Evolutionary conservation across 2,113 vertebrate genomes (phyloP), one percentile per base, ranked within the genome.

Genomic region (Labeo rohita): DNA sequence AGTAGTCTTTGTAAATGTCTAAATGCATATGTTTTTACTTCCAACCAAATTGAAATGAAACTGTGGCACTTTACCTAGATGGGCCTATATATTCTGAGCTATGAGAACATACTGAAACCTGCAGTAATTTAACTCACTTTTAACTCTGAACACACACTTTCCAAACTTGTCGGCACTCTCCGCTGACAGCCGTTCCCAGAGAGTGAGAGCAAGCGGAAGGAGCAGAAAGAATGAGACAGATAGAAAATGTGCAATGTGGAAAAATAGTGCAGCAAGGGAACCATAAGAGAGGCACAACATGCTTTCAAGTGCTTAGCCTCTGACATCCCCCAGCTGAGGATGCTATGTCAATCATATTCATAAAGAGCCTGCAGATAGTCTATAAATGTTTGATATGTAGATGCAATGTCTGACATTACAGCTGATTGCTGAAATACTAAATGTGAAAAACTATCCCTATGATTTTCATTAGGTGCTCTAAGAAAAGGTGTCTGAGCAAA

Each of bases 391-490:
- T 91, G 11, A 88, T 84, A 61, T 70, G 47, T 70, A 86, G 21
- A 77, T 61, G 85, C 59, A 83, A 70, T 59, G 23, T 63, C 73
- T 72, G 61, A 89, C 83, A 78, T 89, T 89, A 87, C 80, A 87
- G 82, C 84, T 52, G 73, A 85, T 84, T 84, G 84, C 76, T 91
- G 77, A 88, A 91, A 88, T 88, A 88, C 88, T 89, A 83, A 34
- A 47, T 49, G 59, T 34, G 3, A 18, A 66, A 80, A 49, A 66
- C 13, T 65, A 47, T 21, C 15, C 80, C 10, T 50, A 18, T n/a
- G n/a, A 70, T 52, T 82, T 82, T 70, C 16, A 82, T 82, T 49
- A 13, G 61, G 9, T 68, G 47, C 63, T 52, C 47, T 5, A 21
- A n/a, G 16, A 82, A 61, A 82, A 70, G 47, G 63, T 82, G 63